Percentiles rank a stretch among this genome's conserved stretches.
phyloP scores from a whole-genome alignment of 1,140 invertebrate species.

The Drosophila obscura region DNA sequence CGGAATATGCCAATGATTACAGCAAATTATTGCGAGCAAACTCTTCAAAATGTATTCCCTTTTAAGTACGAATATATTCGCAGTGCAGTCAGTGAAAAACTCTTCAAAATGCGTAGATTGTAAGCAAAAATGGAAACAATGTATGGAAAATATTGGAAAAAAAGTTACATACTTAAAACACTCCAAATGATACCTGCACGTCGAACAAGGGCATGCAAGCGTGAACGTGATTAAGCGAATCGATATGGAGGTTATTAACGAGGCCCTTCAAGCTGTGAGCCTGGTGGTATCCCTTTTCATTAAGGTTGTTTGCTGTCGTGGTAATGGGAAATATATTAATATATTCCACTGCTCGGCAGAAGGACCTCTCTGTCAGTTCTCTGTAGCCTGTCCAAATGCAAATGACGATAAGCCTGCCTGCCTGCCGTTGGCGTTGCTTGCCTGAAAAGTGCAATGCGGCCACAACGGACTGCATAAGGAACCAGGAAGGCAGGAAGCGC shows the following conservation, averaged over 20 bases:
- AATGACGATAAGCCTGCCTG: conserved; percentile 25
- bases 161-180: not conserved
- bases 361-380: too few species aligned
- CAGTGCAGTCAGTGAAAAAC: too few species aligned
- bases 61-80: too few species aligned
- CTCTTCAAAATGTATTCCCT: too few species aligned
- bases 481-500: conserved; percentile 22
- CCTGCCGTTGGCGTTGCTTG: conserved; percentile 25
- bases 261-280: not conserved
- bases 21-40: too few species aligned
- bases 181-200: not conserved
- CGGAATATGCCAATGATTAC: too few species aligned
- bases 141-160: not conserved
- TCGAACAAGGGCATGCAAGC: not conserved
- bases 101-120: too few species aligned
- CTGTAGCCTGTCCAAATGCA: conserved; percentile 20
- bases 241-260: conserved; percentile 5
- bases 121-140: not conserved
- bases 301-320: conserved; percentile 7
- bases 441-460: conserved; percentile 30
- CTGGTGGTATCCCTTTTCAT: conserved; percentile 2
- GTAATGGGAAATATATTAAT: conserved; percentile 36
- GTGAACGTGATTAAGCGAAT: conserved; percentile 7
- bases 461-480: conserved; percentile 37
- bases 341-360: conserved; percentile 19